These are phyloP conservation scores for Indri indri DNA, from an alignment of 2,113 vertebrate species.

Conservation along the genomic window DNA sequence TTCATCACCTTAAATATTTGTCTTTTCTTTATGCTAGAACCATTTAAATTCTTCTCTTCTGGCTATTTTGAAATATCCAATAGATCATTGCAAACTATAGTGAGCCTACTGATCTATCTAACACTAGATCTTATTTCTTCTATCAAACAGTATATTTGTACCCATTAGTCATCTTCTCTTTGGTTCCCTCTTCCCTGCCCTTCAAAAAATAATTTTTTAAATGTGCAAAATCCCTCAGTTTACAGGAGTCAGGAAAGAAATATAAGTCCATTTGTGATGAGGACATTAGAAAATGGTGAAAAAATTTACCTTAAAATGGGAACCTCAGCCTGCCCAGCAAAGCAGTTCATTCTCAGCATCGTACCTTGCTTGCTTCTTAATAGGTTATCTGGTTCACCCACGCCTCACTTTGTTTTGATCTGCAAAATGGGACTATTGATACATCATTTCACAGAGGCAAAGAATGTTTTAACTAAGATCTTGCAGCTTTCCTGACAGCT, in stretches of 20 bases:
- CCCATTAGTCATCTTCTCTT: no score
- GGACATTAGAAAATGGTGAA: neutral
- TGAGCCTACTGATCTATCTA: no score
- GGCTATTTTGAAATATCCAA: no score
- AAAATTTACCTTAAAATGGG: neutral
- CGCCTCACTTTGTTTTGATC: neutral
- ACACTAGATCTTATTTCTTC: no score
- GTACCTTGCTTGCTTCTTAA: neutral
- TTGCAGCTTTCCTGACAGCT: constrained; percentile 4
- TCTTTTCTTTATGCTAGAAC: no score
- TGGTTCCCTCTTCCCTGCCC: no score
- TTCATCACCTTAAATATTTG: no score
- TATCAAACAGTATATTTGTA: no score
- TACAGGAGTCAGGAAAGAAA: neutral
- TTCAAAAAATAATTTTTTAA: neutral
- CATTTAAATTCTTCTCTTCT: no score
- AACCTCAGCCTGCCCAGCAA: neutral
- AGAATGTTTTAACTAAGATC: neutral
- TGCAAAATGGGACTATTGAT: constrained; percentile 4
- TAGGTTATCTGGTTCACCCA: neutral
- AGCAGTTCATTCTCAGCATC: neutral
- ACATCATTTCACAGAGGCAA: neutral
- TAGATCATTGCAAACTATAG: no score
- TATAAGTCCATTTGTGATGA: neutral
- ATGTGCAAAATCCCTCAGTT: neutral